phyloP scores from a whole-genome alignment of 2,888 invertebrate species.

The Pimpla rufipes region DNA sequence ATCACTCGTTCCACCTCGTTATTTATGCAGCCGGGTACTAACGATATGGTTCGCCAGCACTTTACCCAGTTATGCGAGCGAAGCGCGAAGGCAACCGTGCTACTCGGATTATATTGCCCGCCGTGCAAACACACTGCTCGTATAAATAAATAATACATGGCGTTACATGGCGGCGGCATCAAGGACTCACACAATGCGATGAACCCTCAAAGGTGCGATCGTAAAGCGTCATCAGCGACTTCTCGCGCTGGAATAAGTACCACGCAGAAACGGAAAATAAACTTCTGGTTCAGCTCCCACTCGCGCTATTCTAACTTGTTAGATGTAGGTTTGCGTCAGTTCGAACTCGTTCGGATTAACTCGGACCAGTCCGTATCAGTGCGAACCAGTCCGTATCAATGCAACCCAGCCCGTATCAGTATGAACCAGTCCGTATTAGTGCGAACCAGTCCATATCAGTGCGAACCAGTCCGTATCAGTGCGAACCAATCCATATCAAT shows the following conservation, averaged over 20 bases:
- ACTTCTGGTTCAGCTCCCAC: neutral
- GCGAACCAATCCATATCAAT: neutral
- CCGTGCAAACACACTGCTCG: conserved; percentile 15
- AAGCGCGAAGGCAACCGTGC: neutral
- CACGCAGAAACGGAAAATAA: neutral
- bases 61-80: conserved; percentile 17
- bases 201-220: conserved; percentile 15
- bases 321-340: too few species aligned
- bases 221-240: conserved; percentile 29
- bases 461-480: neutral
- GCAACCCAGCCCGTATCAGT: too few species aligned
- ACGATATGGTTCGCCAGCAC: conserved; percentile 31
- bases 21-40: conserved; percentile 50
- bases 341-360: neutral
- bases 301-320: conserved; percentile 3
- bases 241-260: neutral
- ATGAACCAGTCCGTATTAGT: neutral
- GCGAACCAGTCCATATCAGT: too few species aligned
- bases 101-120: conserved; percentile 27
- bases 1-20: conserved; percentile 47
- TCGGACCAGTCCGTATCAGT: too few species aligned
- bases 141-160: conserved; percentile 19
- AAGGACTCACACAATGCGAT: neutral
- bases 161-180: neutral
- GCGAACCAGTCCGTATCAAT: neutral